A percentile compares a stretch with the other conserved stretches of the same genome.
Evolutionary conservation across 1,140 invertebrate species (phyloP).

Genomic region (Pomacea maculata): DNA sequence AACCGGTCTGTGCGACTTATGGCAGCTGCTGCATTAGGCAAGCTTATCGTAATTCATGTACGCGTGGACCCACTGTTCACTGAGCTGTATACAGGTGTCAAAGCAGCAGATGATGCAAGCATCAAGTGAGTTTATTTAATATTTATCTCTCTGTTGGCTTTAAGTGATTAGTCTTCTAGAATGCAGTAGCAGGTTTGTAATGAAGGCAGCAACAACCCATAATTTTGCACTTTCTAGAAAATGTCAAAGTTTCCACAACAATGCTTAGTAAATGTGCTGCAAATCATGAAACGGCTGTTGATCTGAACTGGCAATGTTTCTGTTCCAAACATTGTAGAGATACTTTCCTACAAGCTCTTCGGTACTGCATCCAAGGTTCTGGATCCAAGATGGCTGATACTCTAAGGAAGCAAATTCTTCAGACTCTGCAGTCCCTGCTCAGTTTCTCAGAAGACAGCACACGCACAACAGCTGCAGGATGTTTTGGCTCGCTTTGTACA

Average conservation of each 20-base stretch:
- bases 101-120: constrained; percentile 82
- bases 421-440: constrained; percentile 76
- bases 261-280: too few relatives aligned
- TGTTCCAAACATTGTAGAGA: constrained; percentile 71
- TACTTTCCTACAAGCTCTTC: constrained; percentile 89
- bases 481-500: constrained; percentile 84
- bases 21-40: constrained; percentile 86
- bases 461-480: constrained; percentile 83
- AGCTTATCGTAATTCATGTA: constrained; percentile 90
- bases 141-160: background rate
- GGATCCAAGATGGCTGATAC: constrained; percentile 89
- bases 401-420: constrained; percentile 79
- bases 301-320: constrained; percentile 1
- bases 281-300: background rate
- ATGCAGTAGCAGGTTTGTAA: too few relatives aligned
- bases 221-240: too few relatives aligned
- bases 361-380: constrained; percentile 82
- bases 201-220: too few relatives aligned
- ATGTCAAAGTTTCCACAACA: too few relatives aligned
- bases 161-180: too few relatives aligned
- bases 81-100: constrained; percentile 88
- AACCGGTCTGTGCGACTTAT: constrained; percentile 88
- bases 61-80: constrained; percentile 85
- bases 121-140: constrained; percentile 71
- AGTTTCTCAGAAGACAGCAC: constrained; percentile 82